These are phyloP conservation scores for Laupala kohalensis DNA, from an alignment of 1,140 invertebrate genomes.

Conservation along the genomic window DNA sequence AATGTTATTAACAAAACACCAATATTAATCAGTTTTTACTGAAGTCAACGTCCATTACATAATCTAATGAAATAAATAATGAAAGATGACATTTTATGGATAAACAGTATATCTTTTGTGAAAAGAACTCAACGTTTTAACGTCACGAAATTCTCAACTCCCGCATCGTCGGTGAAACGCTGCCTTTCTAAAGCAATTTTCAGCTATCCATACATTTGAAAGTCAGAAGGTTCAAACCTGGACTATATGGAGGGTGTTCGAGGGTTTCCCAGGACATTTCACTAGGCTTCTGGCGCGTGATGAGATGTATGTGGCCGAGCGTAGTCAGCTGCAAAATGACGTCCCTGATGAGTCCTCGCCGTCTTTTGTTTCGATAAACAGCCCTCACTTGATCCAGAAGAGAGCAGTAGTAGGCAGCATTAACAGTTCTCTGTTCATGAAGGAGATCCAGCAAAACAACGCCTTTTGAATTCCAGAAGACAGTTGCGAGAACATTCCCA, in stretches of 20 bases:
- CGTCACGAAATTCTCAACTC: too few species aligned
- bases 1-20: too few species aligned
- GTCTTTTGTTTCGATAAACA: conserved; percentile 1
- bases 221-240: too few species aligned
- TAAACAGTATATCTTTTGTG: too few species aligned
- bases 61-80: too few species aligned
- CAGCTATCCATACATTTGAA: too few species aligned
- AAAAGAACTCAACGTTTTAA: too few species aligned
- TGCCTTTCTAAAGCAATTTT: too few species aligned
- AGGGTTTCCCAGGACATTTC: conserved; percentile 22
- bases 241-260: conserved; percentile 23
- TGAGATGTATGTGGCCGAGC: conserved; percentile 1
- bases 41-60: too few species aligned
- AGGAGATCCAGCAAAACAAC: conserved; percentile 16
- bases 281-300: conserved; percentile 14
- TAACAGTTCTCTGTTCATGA: not conserved
- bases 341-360: not conserved
- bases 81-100: too few species aligned
- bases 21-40: too few species aligned
- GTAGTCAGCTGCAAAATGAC: not conserved
- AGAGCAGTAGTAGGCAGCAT: conserved; percentile 5
- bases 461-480: conserved; percentile 22
- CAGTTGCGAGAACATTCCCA: conserved; percentile 21
- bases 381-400: not conserved
- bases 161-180: too few species aligned